Evolutionary conservation across 2,113 vertebrate genomes (phyloP).

Genomic region (Hiodon tergisus): DNA sequence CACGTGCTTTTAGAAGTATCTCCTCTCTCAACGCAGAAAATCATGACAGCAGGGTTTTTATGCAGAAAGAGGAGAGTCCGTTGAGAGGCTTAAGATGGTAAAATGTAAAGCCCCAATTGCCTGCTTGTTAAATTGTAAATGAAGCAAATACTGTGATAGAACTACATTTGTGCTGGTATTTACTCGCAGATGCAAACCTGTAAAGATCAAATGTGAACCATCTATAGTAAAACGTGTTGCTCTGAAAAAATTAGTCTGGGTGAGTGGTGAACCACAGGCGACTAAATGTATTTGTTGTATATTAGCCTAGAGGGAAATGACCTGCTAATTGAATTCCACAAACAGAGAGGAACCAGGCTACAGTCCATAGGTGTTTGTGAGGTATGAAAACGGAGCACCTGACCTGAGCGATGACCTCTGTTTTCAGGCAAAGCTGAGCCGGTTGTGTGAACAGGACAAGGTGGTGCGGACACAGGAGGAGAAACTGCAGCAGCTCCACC

Average conservation of each 20-base stretch:
- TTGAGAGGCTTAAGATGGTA: no score
- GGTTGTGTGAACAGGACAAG: constrained; percentile 91
- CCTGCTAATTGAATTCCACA: neutral
- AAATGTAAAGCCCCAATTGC: no score
- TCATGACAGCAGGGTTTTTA: no score
- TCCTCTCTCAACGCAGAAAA: no score
- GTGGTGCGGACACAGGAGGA: constrained; percentile 82
- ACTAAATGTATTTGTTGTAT: neutral
- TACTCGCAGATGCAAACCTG: neutral
- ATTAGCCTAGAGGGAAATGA: neutral
- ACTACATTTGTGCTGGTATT: no score
- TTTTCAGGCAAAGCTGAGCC: constrained; percentile 83
- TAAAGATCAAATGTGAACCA: neutral
- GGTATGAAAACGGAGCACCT: neutral
- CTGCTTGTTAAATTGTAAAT: no score
- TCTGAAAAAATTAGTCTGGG: neutral
- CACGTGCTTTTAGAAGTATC: neutral
- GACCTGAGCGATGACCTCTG: neutral
- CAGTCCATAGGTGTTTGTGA: neutral
- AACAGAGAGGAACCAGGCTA: neutral
- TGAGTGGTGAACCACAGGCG: neutral
- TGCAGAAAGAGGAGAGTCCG: no score
- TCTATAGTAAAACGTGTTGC: neutral
- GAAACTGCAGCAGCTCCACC: constrained; percentile 91
- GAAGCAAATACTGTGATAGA: no score